A percentile compares a stretch with the other conserved stretches of the same genome.
Evolutionary conservation across 2,797 vertebrate species (phyloP).

Genomic region (Erethizon dorsatum): DNA sequence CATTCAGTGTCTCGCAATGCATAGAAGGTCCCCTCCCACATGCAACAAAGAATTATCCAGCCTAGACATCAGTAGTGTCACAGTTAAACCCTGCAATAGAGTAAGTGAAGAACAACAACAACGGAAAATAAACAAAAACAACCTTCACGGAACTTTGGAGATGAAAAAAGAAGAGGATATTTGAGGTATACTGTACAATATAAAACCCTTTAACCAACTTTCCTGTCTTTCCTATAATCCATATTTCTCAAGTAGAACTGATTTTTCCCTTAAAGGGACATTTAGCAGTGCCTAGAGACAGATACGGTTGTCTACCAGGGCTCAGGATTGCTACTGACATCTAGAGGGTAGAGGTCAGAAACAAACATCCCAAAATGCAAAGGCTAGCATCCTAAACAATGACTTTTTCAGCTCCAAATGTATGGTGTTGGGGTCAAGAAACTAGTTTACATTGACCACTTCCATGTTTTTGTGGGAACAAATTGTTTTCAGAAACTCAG

Average conservation of each 20-base stretch:
- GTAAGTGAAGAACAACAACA: background rate
- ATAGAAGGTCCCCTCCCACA: background rate
- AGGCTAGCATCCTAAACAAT: background rate
- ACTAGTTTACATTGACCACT: background rate
- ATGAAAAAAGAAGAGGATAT: background rate
- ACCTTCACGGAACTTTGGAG: background rate
- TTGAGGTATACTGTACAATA: background rate
- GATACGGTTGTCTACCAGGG: background rate
- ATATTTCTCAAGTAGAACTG: background rate
- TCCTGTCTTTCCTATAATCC: background rate
- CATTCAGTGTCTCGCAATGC: background rate
- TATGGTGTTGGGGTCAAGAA: background rate
- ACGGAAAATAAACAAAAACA: background rate
- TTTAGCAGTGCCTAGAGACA: background rate
- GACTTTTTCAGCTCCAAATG: background rate
- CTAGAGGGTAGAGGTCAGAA: background rate
- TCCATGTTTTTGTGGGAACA: background rate
- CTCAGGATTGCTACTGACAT: background rate
- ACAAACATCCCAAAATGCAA: slow-evolving; percentile 17
- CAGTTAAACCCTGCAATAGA: background rate
- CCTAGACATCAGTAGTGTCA: background rate
- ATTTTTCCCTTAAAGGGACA: background rate
- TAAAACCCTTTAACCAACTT: background rate
- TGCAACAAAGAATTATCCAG: background rate
- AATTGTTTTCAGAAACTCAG: background rate